Evolutionary conservation across 2,797 vertebrate species (phyloP), one percentile per base, ranked within the genome.

Genomic region (Sebastolobus alascanus): DNA sequence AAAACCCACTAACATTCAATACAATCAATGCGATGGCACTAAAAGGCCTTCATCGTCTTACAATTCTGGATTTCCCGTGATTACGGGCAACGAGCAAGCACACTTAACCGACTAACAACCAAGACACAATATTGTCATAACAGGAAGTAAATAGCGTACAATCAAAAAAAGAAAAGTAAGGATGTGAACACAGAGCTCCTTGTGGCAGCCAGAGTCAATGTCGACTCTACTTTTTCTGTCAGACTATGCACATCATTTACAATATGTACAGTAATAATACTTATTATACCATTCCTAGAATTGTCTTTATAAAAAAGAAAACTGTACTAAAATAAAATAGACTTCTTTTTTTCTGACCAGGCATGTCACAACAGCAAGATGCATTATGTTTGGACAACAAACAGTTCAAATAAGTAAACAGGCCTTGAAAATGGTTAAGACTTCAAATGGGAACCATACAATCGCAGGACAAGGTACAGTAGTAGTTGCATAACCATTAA

Each of bases 401-500:
- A 89, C 65, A 78, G 29, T 82, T 79, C 8, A 79, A 75, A 73
- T 38, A 84, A 82, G 76, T 83, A 79, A 89, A 89, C 87, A 89
- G 31, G 77, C 63, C 65, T 70, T 70, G 25, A 81, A 74, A 71
- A 80, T 27, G 56, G 67, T 77, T 90, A 90, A 91, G 87, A 94
- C 89, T 85, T 75, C 10, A 77, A 69, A 83, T 70, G 40, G 69
- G 50, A 88, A 76, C 78, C 77, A 2, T 71, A 89, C 66, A 84
- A 84, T 87, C 60, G 83, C 68, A 63, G 60, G 35, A 66, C 52
- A 89, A 72, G 22, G 58, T 86, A 88, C 79, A 87, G 50, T 33
- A 77, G 84, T 87, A 77, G 84, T 87, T 90, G 89, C 93, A 94
- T 91, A 90, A 90, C 76, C 82, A 77, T 91, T 55, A 60, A 82